Evolutionary conservation across 1,140 invertebrate genomes (phyloP).

Genomic region (Scaptomyza hsui): DNA sequence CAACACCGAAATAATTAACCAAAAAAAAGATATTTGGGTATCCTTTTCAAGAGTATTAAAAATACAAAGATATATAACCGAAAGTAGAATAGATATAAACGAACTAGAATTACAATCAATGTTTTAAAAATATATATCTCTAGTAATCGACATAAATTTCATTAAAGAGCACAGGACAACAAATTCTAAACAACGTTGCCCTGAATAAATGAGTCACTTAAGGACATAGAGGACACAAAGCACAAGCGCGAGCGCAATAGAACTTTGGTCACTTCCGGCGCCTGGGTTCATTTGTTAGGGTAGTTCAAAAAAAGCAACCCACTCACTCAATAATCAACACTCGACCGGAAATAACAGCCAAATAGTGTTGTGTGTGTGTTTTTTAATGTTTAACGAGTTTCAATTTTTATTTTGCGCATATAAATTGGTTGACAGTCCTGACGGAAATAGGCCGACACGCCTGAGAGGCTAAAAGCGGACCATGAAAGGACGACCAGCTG

Average conservation of each 20-base stretch:
- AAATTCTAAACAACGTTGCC: background rate
- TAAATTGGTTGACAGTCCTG: slow-evolving; percentile 47
- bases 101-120: too few species aligned
- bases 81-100: too few species aligned
- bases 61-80: too few species aligned
- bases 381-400: slow-evolving; percentile 62
- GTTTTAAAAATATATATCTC: too few species aligned
- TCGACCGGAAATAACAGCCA: slow-evolving; percentile 61
- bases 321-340: slow-evolving; percentile 40
- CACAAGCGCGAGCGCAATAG: background rate
- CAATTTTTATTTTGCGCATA: slow-evolving; percentile 58
- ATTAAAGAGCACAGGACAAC: too few species aligned
- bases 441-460: slow-evolving; percentile 80
- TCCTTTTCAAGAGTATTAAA: too few species aligned
- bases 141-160: too few species aligned
- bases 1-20: too few species aligned
- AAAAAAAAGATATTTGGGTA: too few species aligned
- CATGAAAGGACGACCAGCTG: slow-evolving; percentile 5
- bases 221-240: too few species aligned
- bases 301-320: slow-evolving; percentile 51
- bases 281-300: background rate
- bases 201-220: background rate
- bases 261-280: slow-evolving; percentile 18
- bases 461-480: slow-evolving; percentile 67
- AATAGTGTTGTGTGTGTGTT: slow-evolving; percentile 46